phyloP scores from a whole-genome alignment of 2,888 invertebrate species.

The Neoaliturus tenellus region DNA sequence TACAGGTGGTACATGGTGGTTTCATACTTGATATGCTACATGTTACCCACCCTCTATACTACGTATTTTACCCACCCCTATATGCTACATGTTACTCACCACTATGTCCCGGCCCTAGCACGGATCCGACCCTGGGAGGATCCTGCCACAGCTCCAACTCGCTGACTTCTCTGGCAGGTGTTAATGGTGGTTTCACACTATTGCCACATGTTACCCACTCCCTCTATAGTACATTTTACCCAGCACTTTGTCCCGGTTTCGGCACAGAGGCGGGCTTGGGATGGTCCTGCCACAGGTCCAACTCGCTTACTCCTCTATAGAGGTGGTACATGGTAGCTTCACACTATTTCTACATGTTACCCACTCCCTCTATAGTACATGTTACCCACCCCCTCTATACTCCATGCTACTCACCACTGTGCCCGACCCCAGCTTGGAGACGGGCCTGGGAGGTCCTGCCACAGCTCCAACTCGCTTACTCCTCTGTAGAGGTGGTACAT shows the following conservation, averaged over 20 bases:
- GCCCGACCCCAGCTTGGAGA: too few relatives aligned
- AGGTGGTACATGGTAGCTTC: slow-evolving; percentile 50
- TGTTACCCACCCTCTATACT: too few relatives aligned
- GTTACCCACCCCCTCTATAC: too few relatives aligned
- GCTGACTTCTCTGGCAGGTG: slow-evolving; percentile 46
- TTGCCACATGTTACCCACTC: too few relatives aligned
- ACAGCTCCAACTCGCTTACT: too few relatives aligned
- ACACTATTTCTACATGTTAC: too few relatives aligned
- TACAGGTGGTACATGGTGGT: slow-evolving; percentile 54
- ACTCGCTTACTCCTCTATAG: slow-evolving; percentile 38
- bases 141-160: slow-evolving; percentile 57
- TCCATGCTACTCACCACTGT: slow-evolving; percentile 9
- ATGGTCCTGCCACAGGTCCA: slow-evolving; percentile 56
- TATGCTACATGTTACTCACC: slow-evolving; percentile 10
- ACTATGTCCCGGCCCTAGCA: background rate
- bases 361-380: too few relatives aligned
- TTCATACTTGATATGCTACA: too few relatives aligned
- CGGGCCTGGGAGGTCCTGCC: too few relatives aligned
- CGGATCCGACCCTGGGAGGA: slow-evolving; percentile 38
- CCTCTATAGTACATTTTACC: background rate
- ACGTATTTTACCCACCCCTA: too few relatives aligned
- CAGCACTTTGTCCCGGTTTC: slow-evolving; percentile 36
- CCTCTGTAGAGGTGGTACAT: too few relatives aligned
- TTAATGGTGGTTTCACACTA: slow-evolving; percentile 52
- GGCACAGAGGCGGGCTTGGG: slow-evolving; percentile 53